A percentile compares a stretch with the other conserved stretches of the same genome.
phyloP scores from a whole-genome alignment of 2,888 invertebrate genomes.

The Buathra laborator region DNA sequence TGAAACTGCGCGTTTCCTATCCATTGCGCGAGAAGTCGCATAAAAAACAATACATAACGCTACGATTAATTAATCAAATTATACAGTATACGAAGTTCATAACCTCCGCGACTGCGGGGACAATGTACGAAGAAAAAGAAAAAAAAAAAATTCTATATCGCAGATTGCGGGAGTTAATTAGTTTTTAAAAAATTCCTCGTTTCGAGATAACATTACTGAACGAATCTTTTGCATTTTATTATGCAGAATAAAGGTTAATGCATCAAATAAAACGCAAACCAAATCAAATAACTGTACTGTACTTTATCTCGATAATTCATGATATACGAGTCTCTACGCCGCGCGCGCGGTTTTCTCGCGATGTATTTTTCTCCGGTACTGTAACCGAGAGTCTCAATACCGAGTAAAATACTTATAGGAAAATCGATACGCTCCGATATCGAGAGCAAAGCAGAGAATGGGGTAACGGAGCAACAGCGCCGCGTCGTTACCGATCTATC shows the following conservation, averaged over 20 bases:
- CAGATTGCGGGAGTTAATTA: not conserved
- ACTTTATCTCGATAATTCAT: not conserved
- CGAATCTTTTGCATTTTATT: too few relatives aligned
- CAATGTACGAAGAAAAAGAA: not conserved
- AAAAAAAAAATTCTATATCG: too few relatives aligned
- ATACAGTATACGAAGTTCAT: not conserved
- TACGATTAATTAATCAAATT: not conserved
- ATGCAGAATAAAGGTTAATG: too few relatives aligned
- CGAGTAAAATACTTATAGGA: conserved; percentile 44
- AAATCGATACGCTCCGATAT: conserved; percentile 62
- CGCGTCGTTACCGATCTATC: conserved; percentile 55
- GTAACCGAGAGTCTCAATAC: conserved; percentile 40
- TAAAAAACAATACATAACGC: not conserved
- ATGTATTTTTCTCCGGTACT: conserved; percentile 31
- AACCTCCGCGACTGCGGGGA: not conserved
- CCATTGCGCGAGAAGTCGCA: not conserved
- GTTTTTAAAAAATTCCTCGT: not conserved
- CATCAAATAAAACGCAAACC: not conserved
- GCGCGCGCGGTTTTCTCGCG: conserved; percentile 37
- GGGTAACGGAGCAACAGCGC: conserved; percentile 30
- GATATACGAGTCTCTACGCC: conserved; percentile 5
- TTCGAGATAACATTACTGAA: too few relatives aligned
- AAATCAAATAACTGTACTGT: too few relatives aligned
- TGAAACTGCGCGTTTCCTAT: conserved; percentile 1
- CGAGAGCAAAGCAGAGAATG: conserved; percentile 10